phyloP scores from a whole-genome alignment of 2,113 vertebrate genomes.

The Anhinga anhinga region DNA sequence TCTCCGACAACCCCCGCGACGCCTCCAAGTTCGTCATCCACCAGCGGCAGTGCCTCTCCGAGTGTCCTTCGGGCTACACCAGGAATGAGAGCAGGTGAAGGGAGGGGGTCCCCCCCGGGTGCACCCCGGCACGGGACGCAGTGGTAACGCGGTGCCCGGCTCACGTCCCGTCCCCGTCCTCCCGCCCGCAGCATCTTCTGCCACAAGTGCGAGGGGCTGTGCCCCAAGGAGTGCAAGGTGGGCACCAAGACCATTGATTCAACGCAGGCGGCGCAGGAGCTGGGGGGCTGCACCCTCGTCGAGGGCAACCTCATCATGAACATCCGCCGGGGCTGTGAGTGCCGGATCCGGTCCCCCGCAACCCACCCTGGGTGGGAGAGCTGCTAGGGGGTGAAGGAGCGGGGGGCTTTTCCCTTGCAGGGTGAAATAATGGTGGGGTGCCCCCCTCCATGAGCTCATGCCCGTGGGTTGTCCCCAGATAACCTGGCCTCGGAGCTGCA shows the following conservation, averaged over 20 bases:
- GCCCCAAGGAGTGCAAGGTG: conserved; percentile 81
- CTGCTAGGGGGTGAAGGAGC: neutral
- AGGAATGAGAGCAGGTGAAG: conserved; percentile 75
- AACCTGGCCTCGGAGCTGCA: conserved; percentile 76
- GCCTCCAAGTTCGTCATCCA: conserved; percentile 78
- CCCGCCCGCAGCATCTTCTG: conserved; percentile 73
- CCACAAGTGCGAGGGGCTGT: conserved; percentile 79
- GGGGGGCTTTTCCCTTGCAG: neutral
- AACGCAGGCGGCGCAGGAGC: conserved; percentile 64
- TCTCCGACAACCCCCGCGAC: conserved; percentile 60
- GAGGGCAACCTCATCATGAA: conserved; percentile 82
- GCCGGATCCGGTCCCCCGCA: neutral
- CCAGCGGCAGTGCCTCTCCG: conserved; percentile 71
- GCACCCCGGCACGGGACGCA: fast-evolving
- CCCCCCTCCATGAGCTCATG: fast-evolving
- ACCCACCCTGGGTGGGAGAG: fast-evolving
- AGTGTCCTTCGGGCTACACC: conserved; percentile 74
- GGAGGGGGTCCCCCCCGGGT: fast-evolving
- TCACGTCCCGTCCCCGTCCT: fast-evolving
- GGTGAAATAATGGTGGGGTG: neutral
- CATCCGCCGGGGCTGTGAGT: conserved; percentile 81
- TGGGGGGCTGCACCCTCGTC: conserved; percentile 78
- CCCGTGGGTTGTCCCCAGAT: conserved; percentile 28
- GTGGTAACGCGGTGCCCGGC: fast-evolving
- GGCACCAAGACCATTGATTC: conserved; percentile 83